These are phyloP conservation scores for Nannoperca australis DNA, from an alignment of 2,797 vertebrate species.

Conservation along the genomic window DNA sequence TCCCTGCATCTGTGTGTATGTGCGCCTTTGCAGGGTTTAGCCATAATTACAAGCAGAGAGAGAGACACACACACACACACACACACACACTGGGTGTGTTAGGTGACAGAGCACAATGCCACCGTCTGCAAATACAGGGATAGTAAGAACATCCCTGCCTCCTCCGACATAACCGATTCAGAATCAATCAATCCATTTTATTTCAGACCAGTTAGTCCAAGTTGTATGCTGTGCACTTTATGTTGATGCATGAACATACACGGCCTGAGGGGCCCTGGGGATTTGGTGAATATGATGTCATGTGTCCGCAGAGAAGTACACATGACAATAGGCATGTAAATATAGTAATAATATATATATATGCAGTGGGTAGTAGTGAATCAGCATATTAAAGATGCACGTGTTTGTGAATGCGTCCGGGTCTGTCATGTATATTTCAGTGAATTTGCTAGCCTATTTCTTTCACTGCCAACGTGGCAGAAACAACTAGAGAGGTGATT, in stretches of 20 bases:
- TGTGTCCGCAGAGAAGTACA: background rate
- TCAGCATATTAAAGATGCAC: conserved; percentile 63
- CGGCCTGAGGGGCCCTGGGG: conserved; percentile 25
- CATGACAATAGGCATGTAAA: conserved; percentile 36
- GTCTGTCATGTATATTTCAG: conserved; percentile 70
- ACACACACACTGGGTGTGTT: conserved; percentile 12
- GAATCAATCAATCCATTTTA: conserved; percentile 28
- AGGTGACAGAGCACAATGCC: conserved; percentile 18
- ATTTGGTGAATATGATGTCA: conserved; percentile 26
- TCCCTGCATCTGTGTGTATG: conserved; percentile 41
- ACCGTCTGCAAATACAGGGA: conserved; percentile 18
- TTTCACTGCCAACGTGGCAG: conserved; percentile 16
- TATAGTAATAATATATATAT: background rate
- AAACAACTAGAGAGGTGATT: conserved; percentile 56
- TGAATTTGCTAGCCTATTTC: conserved; percentile 48
- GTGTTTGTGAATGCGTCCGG: conserved; percentile 23
- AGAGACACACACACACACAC: conserved; percentile 1
- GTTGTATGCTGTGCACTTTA: conserved; percentile 21
- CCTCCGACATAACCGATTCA: background rate
- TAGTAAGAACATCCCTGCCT: background rate
- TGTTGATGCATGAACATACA: conserved; percentile 55
- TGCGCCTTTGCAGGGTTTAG: conserved; percentile 49
- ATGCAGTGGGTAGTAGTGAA: conserved; percentile 30
- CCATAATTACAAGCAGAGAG: conserved; percentile 60
- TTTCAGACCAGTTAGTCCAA: background rate